Evolutionary conservation across 2,797 vertebrate species (phyloP), one percentile per base, ranked within the genome.

Genomic region (Sebastes goodei): DNA sequence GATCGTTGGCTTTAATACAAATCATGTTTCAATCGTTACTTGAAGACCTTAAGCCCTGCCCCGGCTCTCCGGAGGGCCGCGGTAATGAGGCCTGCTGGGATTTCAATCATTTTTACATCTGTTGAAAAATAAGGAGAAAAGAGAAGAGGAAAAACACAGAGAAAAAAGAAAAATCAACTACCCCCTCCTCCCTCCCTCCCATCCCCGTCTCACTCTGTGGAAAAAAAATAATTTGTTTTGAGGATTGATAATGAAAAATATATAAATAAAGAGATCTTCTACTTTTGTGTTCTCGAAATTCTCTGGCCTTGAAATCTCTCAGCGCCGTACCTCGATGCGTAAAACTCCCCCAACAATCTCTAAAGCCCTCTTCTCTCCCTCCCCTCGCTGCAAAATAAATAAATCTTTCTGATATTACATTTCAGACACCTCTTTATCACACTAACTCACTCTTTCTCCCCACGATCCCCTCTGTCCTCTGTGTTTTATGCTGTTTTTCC

Each of bases 71-170:
- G 81, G 95, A 95, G 95, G 95, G 46, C 77, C 7, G 84, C 81
- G 87, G 95, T 98, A 98, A 98, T 98, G 97, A 98, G 97, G 96
- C 96, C 97, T 97, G 96, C 93, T 96, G 97, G 97, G 97, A 97
- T 93, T 97, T 97, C 94, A 95, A 96, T 97, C 94, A 96, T 92
- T 96, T 95, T 94, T 95, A 96, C 95, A 95, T 95, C 94, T 94
- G 94, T 94, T 95, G 94, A 81, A 96, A 95, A 95, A 96, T 94
- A 93, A 87, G 92, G 92, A 92, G 84, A 80, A 92, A 89, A 92
- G 90, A 88, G 83, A 87, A 71, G 79, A 81, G 74, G 83, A 82
- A 86, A 86, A 74, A 89, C 89, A 87, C 89, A 87, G 74, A 87
- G 80, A 91, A 86, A 82, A 91, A 81, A 93, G 85, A 86, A 92